Base-by-base conservation (phyloP, 2,888 invertebrate genomes). In the Erpobdella octoculata region DNA sequence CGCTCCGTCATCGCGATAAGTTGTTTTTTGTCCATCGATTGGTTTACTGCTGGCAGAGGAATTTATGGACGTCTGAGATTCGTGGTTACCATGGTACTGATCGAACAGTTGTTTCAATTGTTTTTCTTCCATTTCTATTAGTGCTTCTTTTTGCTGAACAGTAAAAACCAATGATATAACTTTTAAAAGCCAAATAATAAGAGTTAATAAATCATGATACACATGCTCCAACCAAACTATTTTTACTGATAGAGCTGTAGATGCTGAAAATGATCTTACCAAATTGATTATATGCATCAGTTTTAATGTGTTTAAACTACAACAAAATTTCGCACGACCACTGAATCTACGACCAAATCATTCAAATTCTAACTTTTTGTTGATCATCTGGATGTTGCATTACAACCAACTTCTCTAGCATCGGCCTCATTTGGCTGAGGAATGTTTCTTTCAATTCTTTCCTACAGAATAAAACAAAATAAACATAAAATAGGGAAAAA, bases 371-470 rank as follows among this genome's bases (percentile, higher is more conserved):
- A 25, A 53, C 53, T 53, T 69, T 69, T 25, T 48, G 58, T 9
- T 41, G 31, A 48, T 69, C 69, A 36, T 48, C 69, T n/a, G 69
- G 69, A 58, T 53, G 58, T 48, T 58, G 53, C 53, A 69, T 33
- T 28, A 31, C 31, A 35, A 69, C 69, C 33, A 69, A 33, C 58
- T 69, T 69, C 69, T 41, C 35, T 46, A 69, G 69, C 69, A 69
- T 69, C 12, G 69, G 69, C 28, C 36, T 69, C 28, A 69, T 69
- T 48, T 69, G 69, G n/a, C 31, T 69, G 58, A 69, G n/a, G 33
- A 69, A 69, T 3, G 53, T 58, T 35, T 69, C 58, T 58, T 15
- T 69, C 18, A 69, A 33, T 25, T 69, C 58, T 31, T 69, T 58
- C 36, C 69, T 69, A 31, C 8, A n/a, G 6, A n/a, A 62, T 8